Base-by-base conservation (phyloP, 2,888 invertebrate genomes). In the Agrochola macilenta region DNA sequence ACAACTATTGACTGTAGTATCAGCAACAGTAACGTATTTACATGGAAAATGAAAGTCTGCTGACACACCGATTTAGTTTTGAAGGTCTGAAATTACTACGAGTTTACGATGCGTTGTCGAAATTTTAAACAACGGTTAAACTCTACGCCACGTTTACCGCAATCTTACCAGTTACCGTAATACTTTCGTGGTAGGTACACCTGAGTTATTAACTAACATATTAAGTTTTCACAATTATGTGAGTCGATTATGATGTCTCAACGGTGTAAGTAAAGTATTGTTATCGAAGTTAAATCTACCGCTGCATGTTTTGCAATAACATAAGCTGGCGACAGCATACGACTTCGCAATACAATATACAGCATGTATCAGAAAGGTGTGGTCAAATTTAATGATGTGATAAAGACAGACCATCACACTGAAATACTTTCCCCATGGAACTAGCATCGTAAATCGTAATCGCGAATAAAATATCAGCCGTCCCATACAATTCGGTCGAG, bases 1-100 rank as follows among this genome's bases (percentile, higher is more conserved):
- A 92, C 91, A 92, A 86, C 79, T 73, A 87, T 84, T 82, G 82
- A 76, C 73, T 72, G 58, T 35, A 84, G 79, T 78, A 81, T 73
- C 75, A 72, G n/a, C 43, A 69, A 57, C 76, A 84, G 79, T 89
- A 79, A 82, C 80, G 84, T 78, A 69, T 77, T 74, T 71, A 71
- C 76, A 49, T 70, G 73, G 76, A 84, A 85, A 76, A 78, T 76
- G 70, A 73, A 75, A 87, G 85, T 76, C 60, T 60, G 65, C 57
- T 87, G 83, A 79, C 77, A 74, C 75, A 74, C 39, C 35, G 49
- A 79, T 69, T 64, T 49, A 11, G 20, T 64, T 76, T 76, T 82
- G 77, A 84, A 80, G 85, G 82, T 76, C 79, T 76, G 65, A 74
- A 58, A 60, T n/a, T 83, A 75, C 81, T 73, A 79, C 74, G 69